phyloP scores from a whole-genome alignment of 2,888 invertebrate genomes.

The Plagiodera versicolora region DNA sequence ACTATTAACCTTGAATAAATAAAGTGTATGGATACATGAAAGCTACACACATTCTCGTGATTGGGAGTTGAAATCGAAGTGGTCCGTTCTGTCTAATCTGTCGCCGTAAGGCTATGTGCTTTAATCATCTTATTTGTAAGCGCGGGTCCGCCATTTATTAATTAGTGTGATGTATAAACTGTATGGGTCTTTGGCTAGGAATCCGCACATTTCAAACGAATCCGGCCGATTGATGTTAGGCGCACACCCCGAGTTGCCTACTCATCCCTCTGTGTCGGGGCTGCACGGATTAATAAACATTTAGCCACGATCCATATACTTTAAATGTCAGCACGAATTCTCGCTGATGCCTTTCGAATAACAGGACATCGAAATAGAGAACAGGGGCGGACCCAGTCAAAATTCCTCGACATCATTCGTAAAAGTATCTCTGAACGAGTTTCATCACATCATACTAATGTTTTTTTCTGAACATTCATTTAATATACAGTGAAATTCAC shows the following conservation, averaged over 20 bases:
- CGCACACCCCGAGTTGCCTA: slow-evolving; percentile 13
- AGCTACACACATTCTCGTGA: too few species aligned
- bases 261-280: slow-evolving; percentile 38
- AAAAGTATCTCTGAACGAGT: too few species aligned
- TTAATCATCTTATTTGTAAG: slow-evolving; percentile 42
- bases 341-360: background rate
- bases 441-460: too few species aligned
- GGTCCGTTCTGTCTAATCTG: slow-evolving; percentile 13
- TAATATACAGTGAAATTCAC: too few species aligned
- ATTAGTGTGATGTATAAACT: slow-evolving; percentile 54
- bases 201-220: slow-evolving; percentile 47
- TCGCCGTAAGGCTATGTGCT: slow-evolving; percentile 32
- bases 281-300: slow-evolving; percentile 50
- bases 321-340: slow-evolving; percentile 24
- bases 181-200: slow-evolving; percentile 45
- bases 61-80: too few species aligned
- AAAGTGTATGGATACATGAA: too few species aligned
- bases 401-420: too few species aligned
- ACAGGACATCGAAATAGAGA: background rate
- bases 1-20: too few species aligned
- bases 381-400: background rate
- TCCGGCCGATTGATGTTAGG: slow-evolving; percentile 46
- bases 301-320: slow-evolving; percentile 37
- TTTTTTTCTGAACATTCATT: too few species aligned
- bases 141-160: slow-evolving; percentile 52